Evolutionary conservation across 2,888 invertebrate species (phyloP).

Genomic region (Orthosia gothica): DNA sequence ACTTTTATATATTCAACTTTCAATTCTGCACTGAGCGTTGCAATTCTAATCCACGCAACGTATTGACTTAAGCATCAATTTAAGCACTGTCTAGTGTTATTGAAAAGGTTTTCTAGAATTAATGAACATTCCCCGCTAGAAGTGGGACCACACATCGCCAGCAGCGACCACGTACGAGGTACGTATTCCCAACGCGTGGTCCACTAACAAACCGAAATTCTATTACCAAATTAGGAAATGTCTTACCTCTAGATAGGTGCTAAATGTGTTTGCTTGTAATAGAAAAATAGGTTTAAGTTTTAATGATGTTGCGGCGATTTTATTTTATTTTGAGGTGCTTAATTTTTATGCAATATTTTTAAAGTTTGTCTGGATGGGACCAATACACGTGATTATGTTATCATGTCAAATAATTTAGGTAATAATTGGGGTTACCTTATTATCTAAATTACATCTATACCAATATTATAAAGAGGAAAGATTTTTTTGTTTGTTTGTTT

Average conservation of each 20-base stretch:
- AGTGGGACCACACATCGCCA: constrained; percentile 62
- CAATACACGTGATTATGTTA: background rate
- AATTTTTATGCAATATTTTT: background rate
- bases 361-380: background rate
- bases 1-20: too few relatives aligned
- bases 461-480: too few relatives aligned
- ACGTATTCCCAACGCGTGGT: constrained; percentile 85
- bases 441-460: too few relatives aligned
- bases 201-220: constrained; percentile 88
- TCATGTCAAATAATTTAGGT: too few relatives aligned
- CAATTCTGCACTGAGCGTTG: too few relatives aligned
- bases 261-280: constrained; percentile 56
- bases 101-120: constrained; percentile 4
- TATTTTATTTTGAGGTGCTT: constrained; percentile 1
- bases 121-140: constrained; percentile 63
- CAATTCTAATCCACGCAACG: background rate
- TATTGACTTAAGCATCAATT: background rate
- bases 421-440: too few relatives aligned
- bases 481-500: too few relatives aligned
- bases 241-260: constrained; percentile 76
- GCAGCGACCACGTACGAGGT: constrained; percentile 80
- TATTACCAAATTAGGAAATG: constrained; percentile 87
- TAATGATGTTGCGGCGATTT: background rate
- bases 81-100: background rate
- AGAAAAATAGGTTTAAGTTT: constrained; percentile 54